Evolutionary conservation across 2,113 vertebrate genomes (phyloP).

Genomic region (Hydrochoerus hydrochaeris): DNA sequence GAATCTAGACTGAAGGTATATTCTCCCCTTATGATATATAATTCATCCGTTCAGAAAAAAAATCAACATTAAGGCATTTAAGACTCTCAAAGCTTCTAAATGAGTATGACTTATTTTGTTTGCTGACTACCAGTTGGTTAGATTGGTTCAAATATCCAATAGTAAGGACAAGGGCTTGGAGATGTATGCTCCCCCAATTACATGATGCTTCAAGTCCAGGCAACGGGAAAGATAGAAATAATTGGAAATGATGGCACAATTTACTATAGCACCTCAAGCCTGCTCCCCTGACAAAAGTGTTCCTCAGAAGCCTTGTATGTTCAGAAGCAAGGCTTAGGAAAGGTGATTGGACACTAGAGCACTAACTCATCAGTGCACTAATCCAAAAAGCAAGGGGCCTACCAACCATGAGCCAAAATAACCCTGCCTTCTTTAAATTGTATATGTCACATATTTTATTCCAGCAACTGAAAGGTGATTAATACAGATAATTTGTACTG

Average conservation of each 20-base stretch:
- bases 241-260: background rate
- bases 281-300: background rate
- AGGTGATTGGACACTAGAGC: background rate
- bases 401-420: background rate
- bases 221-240: background rate
- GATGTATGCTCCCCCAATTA: background rate
- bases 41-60: background rate
- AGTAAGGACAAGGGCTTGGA: background rate
- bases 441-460: background rate
- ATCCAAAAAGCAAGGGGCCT: background rate
- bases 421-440: background rate
- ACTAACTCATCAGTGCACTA: background rate
- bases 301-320: background rate
- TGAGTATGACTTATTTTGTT: background rate
- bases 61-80: background rate
- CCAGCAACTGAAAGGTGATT: background rate
- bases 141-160: background rate
- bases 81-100: background rate
- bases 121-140: background rate
- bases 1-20: background rate
- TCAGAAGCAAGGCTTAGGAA: background rate
- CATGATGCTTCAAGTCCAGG: background rate
- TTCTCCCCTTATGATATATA: background rate
- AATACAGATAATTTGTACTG: background rate
- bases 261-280: background rate